Evolutionary conservation across 2,113 vertebrate genomes (phyloP), one percentile per base, ranked within the genome.

Genomic region (Tupaia chinensis): DNA sequence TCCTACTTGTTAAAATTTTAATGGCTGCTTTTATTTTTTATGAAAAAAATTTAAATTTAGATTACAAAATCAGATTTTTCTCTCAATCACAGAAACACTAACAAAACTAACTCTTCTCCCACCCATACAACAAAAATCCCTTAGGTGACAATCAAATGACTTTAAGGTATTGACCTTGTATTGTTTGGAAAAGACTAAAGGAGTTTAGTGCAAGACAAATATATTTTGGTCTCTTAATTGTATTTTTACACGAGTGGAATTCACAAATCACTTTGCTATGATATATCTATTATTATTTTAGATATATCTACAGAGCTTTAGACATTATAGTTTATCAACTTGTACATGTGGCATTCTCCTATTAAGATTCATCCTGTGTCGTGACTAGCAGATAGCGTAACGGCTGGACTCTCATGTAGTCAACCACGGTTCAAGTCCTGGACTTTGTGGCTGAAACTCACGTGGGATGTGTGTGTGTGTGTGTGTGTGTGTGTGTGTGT

Each of bases 201-300:
- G 19, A 79, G 11, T 66, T 82, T 9, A 69, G 8, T 56, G 81
- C 14, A 74, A 90, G 92, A 87, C 78, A 70, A 85, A 93, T 60
- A n/a, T 74, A 85, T 78, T 92, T 91, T 81, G 19, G 6, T 68
- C 12, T 87, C 25, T 91, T 77, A 9, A 74, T 32, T 82, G 10
- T 63, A 89, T 80, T 93, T 84, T 34, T 19, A 92, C 7, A 11
- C 74, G 53, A 77, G 17, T 32, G 4, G 17, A 78, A 77, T 53
- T 87, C 15, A 78, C 4, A 56, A 68, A 78, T 93, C 19, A 89
- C 9, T 74, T 93, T 34, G 15, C 63, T 78, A 77, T 34, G 32
- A 58, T 82, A 68, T 94, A 76, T 85, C 53, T 91, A 10, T 74
- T 16, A 78, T 69, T 78, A 83, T 85, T 87, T 72, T 89, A 73